Evolutionary conservation across 2,888 invertebrate species (phyloP), one percentile per base, ranked within the genome.

Genomic region (Melipona bicolor): DNA sequence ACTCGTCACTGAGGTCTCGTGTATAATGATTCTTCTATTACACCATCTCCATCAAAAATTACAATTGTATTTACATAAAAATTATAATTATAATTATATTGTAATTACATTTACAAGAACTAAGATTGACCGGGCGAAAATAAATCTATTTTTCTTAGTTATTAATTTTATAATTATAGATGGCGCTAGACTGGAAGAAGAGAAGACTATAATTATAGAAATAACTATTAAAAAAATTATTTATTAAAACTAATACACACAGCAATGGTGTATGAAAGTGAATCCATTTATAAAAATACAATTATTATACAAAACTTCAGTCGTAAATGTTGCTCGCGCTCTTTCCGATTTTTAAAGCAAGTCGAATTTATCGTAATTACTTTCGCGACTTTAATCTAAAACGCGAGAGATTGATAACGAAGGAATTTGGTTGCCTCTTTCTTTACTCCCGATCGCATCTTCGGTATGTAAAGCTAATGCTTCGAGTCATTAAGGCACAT

Each of bases 391-490:
- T 32, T 62, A 27, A 49, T 52, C 27, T 54, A 56, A n/a, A 56
- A 69, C 54, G 27, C 24, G 50, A 68, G 32, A 68, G 62, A 72
- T 72, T 77, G 52, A 21, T 50, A 78, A 70, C 24, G 64, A 69
- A 79, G 65, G 64, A 70, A 70, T 79, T 56, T 49, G 36, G 56
- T 36, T 52, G 43, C 61, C 74, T 56, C 56, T 75, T 83, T 72
- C 54, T 54, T 54, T 36, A 71, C 50, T 67, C 50, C 52, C 50
- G 67, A 76, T 71, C 61, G 70, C 49, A 50, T 61, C 70, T 61
- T 76, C 54, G 65, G 71, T 75, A 76, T 76, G 71, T 76, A 80
- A 76, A 83, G 80, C 75, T 83, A 83, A 83, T 83, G 80, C 71
- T 24, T 54, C 24, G 32, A 75, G 82, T 83, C 82, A 61, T 83